Evolutionary conservation across 2,113 vertebrate genomes (phyloP).

Genomic region (Pipa parva): DNA sequence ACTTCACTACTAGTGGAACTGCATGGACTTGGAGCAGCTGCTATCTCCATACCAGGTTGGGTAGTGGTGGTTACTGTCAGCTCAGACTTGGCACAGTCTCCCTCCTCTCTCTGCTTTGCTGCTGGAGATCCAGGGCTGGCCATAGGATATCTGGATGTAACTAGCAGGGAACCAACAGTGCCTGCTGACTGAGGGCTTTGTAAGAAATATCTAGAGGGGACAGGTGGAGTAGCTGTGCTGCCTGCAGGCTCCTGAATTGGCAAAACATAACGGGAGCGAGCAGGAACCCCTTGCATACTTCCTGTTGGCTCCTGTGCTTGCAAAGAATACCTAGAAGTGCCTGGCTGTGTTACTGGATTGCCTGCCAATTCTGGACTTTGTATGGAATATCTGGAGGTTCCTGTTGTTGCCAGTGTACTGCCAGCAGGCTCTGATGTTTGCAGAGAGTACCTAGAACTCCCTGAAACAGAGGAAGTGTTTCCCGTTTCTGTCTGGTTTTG

Average conservation of each 20-base stretch:
- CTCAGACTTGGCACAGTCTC: conserved; percentile 38
- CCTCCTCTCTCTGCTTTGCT: conserved; percentile 39
- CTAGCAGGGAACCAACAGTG: conserved; percentile 1
- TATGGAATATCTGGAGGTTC: conserved; percentile 32
- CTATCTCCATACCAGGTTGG: conserved; percentile 78
- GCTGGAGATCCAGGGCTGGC: conserved; percentile 5
- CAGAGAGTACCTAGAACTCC: conserved; percentile 39
- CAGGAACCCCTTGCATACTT: conserved; percentile 42
- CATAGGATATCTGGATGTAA: conserved; percentile 10
- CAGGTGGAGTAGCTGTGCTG: conserved; percentile 1
- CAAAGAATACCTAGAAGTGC: conserved; percentile 6
- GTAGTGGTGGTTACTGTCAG: conserved; percentile 60
- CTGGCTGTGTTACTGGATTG: background rate
- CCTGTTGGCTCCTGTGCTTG: conserved; percentile 21
- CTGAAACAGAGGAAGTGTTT: conserved; percentile 42
- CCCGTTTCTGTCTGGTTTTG: conserved; percentile 23
- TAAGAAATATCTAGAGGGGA: conserved; percentile 33
- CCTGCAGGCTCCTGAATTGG: conserved; percentile 30
- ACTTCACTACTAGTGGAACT: conserved; percentile 73
- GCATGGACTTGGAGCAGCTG: conserved; percentile 70
- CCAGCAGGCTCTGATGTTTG: conserved; percentile 34
- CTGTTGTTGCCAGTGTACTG: conserved; percentile 1
- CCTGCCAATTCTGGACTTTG: conserved; percentile 42
- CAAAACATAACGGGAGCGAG: conserved; percentile 34
- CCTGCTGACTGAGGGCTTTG: conserved; percentile 37